Base-by-base conservation (phyloP, 1,140 invertebrate species). In the Lordiphosa stackelbergi region DNA sequence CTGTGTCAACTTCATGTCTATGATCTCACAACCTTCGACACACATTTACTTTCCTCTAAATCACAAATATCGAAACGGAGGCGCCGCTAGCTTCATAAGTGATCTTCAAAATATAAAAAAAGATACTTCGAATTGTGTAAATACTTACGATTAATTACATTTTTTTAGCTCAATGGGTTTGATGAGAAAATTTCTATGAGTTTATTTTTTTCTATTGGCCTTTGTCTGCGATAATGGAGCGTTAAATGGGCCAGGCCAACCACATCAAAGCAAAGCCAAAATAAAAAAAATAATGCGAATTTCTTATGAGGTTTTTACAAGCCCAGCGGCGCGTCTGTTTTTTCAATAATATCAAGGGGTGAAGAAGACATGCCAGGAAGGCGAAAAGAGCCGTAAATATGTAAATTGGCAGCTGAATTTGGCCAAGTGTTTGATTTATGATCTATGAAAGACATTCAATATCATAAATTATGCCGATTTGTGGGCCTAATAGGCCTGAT, bases 81-180 rank as follows among this genome's bases (percentile, higher is more conserved):
- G 65, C 58, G 58, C 49, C 45, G 52, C 54, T 24, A 51, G 36
- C 42, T 36, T 37, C 47, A 49, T 28, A n/a, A 31, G 46, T 31
- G 28, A 36, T 3, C 22, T 13, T 28, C 6, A 41, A 16, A 11
- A 53, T 10, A 42, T 3, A 38, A 52, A 55, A 34, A 34, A 24
- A 51, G 28, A 43, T 34, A 57, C 43, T 45, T 48, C 24, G 36
- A 55, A 41, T 68, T 68, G 62, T 71, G 75, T 81, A 83, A 75
- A 62, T 72, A 81, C 71, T 83, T 61, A 65, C 68, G 75, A 81
- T 81, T 77, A 83, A 81, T 81, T 77, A 83, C 72, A 69, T 40
- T 65, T 45, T 57, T 41, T 51, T 45, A 59, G 55, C 59, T 71
- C 63, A 72, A 64, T 71, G 59, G 55, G 37, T 42, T 63, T 36